Evolutionary conservation across 2,113 vertebrate genomes (phyloP).

Genomic region (Pangasianodon hypophthalmus): DNA sequence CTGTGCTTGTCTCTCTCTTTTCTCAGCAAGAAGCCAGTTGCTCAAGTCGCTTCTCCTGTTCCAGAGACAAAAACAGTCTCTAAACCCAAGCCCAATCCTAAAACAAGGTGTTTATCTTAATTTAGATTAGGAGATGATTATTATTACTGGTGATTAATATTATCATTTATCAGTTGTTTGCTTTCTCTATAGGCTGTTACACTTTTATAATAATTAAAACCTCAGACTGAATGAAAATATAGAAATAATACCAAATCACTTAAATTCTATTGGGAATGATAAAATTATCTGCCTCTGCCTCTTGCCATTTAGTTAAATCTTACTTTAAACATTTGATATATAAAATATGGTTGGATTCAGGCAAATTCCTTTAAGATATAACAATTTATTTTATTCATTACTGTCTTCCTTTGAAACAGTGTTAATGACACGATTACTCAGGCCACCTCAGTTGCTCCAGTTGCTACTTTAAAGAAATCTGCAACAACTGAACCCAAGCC

Average conservation of each 20-base stretch:
- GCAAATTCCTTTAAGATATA: not conserved
- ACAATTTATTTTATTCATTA: not conserved
- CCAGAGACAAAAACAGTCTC: slow-evolving; percentile 8
- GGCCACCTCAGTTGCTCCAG: slow-evolving; percentile 3
- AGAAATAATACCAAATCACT: not conserved
- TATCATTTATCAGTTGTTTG: not conserved
- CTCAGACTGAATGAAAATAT: not conserved
- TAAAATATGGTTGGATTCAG: not conserved
- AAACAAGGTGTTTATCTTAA: slow-evolving; percentile 18
- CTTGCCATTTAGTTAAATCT: not conserved
- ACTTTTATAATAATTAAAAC: not conserved
- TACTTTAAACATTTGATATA: not conserved
- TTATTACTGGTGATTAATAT: slow-evolving; percentile 6
- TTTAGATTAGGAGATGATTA: not conserved
- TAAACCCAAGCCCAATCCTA: slow-evolving; percentile 14
- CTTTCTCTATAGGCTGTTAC: not conserved
- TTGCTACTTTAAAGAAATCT: slow-evolving; percentile 9
- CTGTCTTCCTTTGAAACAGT: not conserved
- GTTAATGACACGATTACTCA: not conserved
- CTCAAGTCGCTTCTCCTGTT: not conserved
- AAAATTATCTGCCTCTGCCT: not conserved
- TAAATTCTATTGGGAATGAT: not conserved
- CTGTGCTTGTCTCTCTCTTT: slow-evolving; percentile 4
- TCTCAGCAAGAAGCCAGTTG: not conserved
- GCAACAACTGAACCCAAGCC: not conserved